Conservation (phyloP, 2,113 vertebrate genomes). For the Leuciscus idus region DNA sequence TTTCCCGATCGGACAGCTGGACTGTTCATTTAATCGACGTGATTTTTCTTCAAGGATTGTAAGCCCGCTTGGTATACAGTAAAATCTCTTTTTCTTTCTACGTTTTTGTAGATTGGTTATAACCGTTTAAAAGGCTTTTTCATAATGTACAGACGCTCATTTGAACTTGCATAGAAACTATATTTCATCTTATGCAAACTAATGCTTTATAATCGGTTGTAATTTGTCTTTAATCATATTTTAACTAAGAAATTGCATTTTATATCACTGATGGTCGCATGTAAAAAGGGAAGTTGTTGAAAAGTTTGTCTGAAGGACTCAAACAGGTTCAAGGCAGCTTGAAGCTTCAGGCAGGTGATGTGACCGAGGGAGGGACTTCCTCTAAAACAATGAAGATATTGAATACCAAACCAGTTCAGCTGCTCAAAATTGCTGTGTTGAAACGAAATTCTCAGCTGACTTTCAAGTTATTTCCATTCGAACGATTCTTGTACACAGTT, state of each 20-base stretch:
- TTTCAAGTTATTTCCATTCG: slow-evolving; percentile 28
- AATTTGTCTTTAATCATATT: neutral
- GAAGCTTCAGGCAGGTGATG: neutral
- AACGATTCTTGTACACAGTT: slow-evolving; percentile 6
- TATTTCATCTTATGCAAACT: neutral
- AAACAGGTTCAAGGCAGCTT: neutral
- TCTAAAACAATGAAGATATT: neutral
- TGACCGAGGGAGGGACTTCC: neutral
- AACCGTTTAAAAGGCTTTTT: neutral
- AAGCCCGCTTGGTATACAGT: neutral
- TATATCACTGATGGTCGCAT: neutral
- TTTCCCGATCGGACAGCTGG: slow-evolving; percentile 7
- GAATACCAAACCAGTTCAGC: slow-evolving; percentile 67
- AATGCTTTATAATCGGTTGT: neutral
- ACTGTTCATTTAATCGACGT: neutral
- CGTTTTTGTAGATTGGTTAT: neutral
- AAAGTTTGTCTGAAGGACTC: neutral
- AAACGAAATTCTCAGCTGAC: slow-evolving; percentile 63
- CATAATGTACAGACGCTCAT: neutral
- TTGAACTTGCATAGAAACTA: neutral
- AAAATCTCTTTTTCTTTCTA: neutral
- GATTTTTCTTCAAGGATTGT: neutral
- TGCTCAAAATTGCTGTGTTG: slow-evolving; percentile 36
- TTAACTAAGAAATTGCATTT: neutral
- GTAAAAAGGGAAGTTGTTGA: neutral